A percentile compares a stretch with the other conserved stretches of the same genome.
These are phyloP conservation scores for Burhinus bistriatus DNA, from an alignment of 2,113 vertebrate genomes.

Conservation along the genomic window DNA sequence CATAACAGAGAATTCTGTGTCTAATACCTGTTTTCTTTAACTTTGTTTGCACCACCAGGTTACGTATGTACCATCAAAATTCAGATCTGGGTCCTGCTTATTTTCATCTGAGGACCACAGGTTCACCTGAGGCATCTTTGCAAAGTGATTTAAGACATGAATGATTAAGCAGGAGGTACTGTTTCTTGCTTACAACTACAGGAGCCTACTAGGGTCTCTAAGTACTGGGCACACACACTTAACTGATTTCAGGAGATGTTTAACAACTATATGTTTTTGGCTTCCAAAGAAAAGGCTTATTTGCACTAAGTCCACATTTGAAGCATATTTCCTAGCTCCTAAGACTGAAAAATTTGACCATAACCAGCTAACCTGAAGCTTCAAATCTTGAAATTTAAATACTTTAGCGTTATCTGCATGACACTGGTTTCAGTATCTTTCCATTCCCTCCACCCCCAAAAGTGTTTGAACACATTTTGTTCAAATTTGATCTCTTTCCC, in stretches of 20 bases:
- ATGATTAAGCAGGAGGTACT: background rate
- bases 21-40: background rate
- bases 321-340: background rate
- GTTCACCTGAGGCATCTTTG: background rate
- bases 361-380: background rate
- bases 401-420: background rate
- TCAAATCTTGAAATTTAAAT: background rate
- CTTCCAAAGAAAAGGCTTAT: background rate
- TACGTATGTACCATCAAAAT: background rate
- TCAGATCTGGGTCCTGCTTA: background rate
- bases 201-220: background rate
- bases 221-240: background rate
- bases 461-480: background rate
- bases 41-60: background rate
- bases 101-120: background rate
- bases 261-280: background rate
- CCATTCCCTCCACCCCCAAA: background rate
- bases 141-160: background rate
- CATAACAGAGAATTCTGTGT: background rate
- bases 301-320: background rate
- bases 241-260: background rate
- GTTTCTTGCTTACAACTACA: background rate
- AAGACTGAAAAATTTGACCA: background rate
- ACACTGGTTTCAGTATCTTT: background rate
- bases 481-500: background rate